Evolutionary conservation across 2,113 vertebrate species (phyloP), one percentile per base, ranked within the genome.

Genomic region (Coryphaenoides rupestris): DNA sequence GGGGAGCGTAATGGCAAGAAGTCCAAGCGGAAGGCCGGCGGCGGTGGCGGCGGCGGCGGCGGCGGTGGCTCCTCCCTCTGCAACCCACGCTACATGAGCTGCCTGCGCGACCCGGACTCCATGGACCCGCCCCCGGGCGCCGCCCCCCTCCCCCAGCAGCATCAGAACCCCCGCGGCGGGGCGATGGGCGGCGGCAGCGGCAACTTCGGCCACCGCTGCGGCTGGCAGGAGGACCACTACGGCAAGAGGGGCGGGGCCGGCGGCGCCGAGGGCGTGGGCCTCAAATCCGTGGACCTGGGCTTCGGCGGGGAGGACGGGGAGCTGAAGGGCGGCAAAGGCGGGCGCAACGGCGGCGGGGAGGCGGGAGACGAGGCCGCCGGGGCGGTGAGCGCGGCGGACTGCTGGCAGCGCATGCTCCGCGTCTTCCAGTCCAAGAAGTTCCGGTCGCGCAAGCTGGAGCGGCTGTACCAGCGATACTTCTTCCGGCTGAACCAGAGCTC

Each of bases 401-500:
- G 93, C 78, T 93, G 96, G 93, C 89, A 70, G 55, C 88, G 89
- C 2, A 89, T 98, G 58, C 89, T 89, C 28, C 92, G 82, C 65
- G 93, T 98, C 63, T 98, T 98, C 81, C 95, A 94, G 83, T 98
- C 96, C 0, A 98, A n/a, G 80, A 96, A 95, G 67, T 99, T 99
- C 87, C 95, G 93, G 77, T 98, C 96, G 0, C 87, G 92, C 79
- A 99, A 99, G 78, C 89, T 99, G 90, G 96, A 99, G 84, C 92
- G 94, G 2, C 92, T 98, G 5, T 99, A 99, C 91, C 96, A 98
- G 87, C 94, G 96, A 40, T 98, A 98, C 89, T 98, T 98, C 86
- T 98, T 98, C 81, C 91, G 96, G 83, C 94, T 98, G 86, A 98
- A 98, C 91, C 96, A 98, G 93, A 98, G 95, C 90, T 96, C 95